Evolutionary conservation across 2,888 invertebrate genomes (phyloP), one percentile per base, ranked within the genome.

Genomic region (Papilio protenor): DNA sequence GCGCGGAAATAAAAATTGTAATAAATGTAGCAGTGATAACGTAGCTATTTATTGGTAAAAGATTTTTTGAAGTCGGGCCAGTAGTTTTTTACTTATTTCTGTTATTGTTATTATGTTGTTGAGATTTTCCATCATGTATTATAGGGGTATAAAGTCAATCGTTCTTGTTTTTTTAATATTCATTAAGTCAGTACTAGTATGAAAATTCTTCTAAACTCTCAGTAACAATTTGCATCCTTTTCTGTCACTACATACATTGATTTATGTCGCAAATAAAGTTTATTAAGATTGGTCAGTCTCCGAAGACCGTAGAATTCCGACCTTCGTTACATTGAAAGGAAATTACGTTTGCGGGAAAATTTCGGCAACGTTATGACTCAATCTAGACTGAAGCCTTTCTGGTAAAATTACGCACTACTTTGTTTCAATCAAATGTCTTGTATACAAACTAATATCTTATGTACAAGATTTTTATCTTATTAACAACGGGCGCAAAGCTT

Each of bases 351-450:
- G 66, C 18, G 66, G 66, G 66, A 66, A 10, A 61, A 40, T 66
- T 66, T 66, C 66, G 66, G 66, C 66, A 66, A 40, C 11, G 66
- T 66, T 66, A 66, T 40, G 33, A 40, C 40, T 66, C 66, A 66
- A 66, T 40, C 66, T 66, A 66, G 66, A 66, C n/a, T 66, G 66
- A 66, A 66, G 66, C 66, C 66, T 66, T 66, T 66, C 40, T 40
- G 10, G 18, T n/a, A 33, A 66, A 66, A 66, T 66, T 66, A 64
- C 64, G 5, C 33, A 64, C 27, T 16, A 64, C 64, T 40, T 40
- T 33, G 64, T 40, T 66, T 40, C 40, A 66, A 66, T 66, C 66
- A 66, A 40, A 66, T 11, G 5, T 64, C 18, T 1, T 33, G 1
- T 59, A 23, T 59, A 23, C 55, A 33, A 16, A 16, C 8, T 10